Percentiles rank a stretch among this genome's conserved stretches.
These are phyloP conservation scores for Myanophis thanlyinensis DNA, from an alignment of 2,113 vertebrate species.

Conservation along the genomic window DNA sequence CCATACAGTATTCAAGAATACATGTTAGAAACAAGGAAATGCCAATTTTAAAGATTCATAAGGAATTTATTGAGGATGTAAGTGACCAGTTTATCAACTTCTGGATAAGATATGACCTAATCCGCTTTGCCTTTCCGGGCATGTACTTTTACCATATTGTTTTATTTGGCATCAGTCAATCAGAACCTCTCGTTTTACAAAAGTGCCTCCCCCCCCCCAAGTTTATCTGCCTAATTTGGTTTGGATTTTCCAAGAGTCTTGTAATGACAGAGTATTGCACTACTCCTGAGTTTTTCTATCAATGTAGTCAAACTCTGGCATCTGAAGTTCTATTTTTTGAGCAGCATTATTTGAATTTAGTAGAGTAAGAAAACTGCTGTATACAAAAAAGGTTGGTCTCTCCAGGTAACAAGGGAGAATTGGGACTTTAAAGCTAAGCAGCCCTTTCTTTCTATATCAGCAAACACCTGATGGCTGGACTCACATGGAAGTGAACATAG, in stretches of 20 bases:
- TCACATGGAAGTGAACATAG: background rate
- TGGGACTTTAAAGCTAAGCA: background rate
- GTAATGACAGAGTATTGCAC: background rate
- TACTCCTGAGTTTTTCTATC: background rate
- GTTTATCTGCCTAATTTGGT: background rate
- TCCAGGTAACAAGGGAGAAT: background rate
- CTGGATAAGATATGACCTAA: background rate
- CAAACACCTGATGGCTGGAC: background rate
- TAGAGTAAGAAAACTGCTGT: background rate
- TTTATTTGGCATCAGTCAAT: background rate
- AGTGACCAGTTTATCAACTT: background rate
- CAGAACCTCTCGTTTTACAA: background rate
- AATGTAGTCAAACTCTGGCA: background rate
- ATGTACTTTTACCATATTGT: background rate
- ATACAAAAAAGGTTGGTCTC: background rate
- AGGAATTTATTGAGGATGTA: background rate
- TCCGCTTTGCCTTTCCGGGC: constrained; percentile 6
- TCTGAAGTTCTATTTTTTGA: background rate
- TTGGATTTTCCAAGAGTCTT: background rate
- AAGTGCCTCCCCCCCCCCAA: background rate
- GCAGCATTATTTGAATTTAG: background rate
- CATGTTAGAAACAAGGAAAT: background rate
- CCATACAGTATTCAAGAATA: background rate
- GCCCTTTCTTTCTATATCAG: background rate
- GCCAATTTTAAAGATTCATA: background rate